Evolutionary conservation across 2,797 vertebrate species (phyloP).

Genomic region (Benthosema pterotum): DNA sequence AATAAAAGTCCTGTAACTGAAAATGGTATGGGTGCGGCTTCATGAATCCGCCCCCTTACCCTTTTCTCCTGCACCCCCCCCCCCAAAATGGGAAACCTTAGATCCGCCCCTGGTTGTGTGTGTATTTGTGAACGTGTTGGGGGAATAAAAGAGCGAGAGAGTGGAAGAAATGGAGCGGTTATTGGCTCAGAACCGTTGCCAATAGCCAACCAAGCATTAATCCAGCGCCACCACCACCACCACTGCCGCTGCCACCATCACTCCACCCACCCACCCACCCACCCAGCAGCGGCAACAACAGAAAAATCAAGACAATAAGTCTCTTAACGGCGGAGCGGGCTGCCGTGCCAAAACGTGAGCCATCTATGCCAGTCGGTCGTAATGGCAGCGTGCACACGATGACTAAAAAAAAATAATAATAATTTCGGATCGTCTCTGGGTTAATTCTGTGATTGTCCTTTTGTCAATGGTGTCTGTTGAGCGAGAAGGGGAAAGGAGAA

Average conservation of each 20-base stretch:
- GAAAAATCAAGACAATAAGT: slow-evolving; percentile 33
- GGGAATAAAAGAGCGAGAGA: slow-evolving; percentile 13
- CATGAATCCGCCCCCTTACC: no score
- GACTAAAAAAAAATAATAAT: no score
- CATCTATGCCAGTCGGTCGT: slow-evolving; percentile 23
- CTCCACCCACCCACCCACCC: slow-evolving; percentile 25
- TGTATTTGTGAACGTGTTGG: slow-evolving; percentile 3
- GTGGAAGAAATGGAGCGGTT: slow-evolving; percentile 27
- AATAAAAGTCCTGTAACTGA: no score
- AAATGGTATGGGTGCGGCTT: no score
- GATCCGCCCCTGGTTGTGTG: not conserved
- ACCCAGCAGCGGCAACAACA: slow-evolving; percentile 41
- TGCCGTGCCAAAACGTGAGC: not conserved
- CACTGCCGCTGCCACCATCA: slow-evolving; percentile 10
- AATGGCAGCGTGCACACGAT: slow-evolving; percentile 27
- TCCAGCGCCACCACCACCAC: slow-evolving; percentile 33
- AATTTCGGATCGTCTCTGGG: not conserved
- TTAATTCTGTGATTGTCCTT: slow-evolving; percentile 24
- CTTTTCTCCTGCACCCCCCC: no score
- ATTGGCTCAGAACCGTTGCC: slow-evolving; percentile 51
- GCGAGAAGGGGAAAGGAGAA: not conserved
- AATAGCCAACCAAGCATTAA: slow-evolving; percentile 55
- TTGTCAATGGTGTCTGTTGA: not conserved
- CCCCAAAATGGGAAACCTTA: no score
- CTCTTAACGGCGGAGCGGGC: slow-evolving; percentile 13